Evolutionary conservation across 2,797 vertebrate genomes (phyloP), one percentile per base, ranked within the genome.

Genomic region (Pangasius krempfi): DNA sequence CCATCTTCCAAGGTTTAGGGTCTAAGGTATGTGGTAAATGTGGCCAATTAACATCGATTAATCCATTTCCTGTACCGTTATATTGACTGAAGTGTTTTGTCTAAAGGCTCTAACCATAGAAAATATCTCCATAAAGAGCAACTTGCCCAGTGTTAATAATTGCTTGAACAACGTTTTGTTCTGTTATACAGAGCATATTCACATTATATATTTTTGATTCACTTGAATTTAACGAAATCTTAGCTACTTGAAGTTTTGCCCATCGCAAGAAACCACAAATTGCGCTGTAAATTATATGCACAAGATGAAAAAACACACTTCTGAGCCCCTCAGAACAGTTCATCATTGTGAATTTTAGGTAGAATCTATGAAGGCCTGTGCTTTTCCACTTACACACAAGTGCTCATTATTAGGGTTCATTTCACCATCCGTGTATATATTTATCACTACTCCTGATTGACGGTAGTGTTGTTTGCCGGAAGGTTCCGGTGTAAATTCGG

Each of bases 401-500:
- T 78, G 58, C 58, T 84, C 9, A 87, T 73, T 85, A n/a, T 89
- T 76, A 56, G 25, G 89, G 54, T 58, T 83, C 54, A 83, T 56
- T 86, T 68, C 20, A 64, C 20, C 85, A 40, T 30, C 72, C 1
- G 22, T 14, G 2, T 8, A 2, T 8, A 4, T 12, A 6, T 3
- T 47, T 47, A 30, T 54, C n/a, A 33, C 78, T 92, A 92, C 87
- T 95, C 94, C 80, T 95, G 94, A 47, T 93, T 92, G 56, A 91
- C 60, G 6, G 86, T 12, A 40, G 90, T 81, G 87, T 89, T 92
- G 87, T 91, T 92, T 1, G 94, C 91, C 27, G 94, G 92, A 78
- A 98, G 96, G 94, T 98, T 98, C 92, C 96, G 97, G 95, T 99
- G 98, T 91, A 99, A 96, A 94, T 99, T 99, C n/a, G 98, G 98